Percentiles rank a stretch among this genome's conserved stretches.
Conservation (phyloP, 2,113 vertebrate species). For the Lycaon pictus region DNA sequence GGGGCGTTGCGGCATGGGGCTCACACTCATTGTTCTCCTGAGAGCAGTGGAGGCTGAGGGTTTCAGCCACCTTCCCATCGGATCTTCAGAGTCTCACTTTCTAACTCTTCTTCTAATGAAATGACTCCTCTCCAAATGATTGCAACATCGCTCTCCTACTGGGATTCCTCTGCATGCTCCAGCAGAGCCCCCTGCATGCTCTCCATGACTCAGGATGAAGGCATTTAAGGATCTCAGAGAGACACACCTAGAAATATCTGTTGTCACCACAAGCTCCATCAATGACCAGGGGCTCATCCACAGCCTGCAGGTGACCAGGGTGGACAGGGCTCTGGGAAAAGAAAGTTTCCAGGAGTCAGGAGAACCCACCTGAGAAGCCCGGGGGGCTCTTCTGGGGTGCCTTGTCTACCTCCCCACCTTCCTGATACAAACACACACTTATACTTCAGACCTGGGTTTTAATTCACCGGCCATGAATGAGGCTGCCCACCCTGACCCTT, state of each 20-base stretch:
- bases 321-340: background rate
- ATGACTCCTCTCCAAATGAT: background rate
- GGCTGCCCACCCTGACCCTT: background rate
- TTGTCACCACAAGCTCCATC: background rate
- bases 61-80: background rate
- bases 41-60: background rate
- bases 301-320: background rate
- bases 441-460: background rate
- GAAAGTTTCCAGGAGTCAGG: background rate
- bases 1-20: fast-evolving
- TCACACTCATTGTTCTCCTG: fast-evolving
- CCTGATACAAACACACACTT: background rate
- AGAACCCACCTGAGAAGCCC: background rate
- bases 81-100: background rate
- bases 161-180: background rate
- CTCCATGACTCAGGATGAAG: background rate
- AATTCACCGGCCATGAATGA: fast-evolving
- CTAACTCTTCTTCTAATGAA: background rate
- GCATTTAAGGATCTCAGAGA: background rate
- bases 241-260: background rate
- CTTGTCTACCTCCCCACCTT: background rate
- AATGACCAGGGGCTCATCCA: background rate
- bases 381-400: background rate
- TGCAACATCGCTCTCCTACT: background rate
- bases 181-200: background rate